phyloP scores from a whole-genome alignment of 30 jellyfish, hydroid and myxozoan species.

The Haliclystus octoradiatus region DNA sequence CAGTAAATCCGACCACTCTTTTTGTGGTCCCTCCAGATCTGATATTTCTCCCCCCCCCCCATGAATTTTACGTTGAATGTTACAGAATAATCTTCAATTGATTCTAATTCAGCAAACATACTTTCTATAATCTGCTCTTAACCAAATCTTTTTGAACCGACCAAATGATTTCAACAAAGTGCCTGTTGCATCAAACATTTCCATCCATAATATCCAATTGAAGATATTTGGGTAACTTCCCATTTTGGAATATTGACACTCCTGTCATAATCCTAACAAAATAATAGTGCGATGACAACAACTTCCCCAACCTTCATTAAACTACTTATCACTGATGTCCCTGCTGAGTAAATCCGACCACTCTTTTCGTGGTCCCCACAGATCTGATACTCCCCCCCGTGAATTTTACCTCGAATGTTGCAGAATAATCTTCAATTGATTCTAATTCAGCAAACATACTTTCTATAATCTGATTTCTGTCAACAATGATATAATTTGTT shows the following conservation, averaged over 20 bases:
- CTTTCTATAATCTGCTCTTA: slow-evolving; percentile 8
- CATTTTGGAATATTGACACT: too few species aligned
- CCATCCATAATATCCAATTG: too few species aligned
- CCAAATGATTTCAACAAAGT: slow-evolving; percentile 12
- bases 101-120: slow-evolving; percentile 23
- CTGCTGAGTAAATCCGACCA: too few species aligned
- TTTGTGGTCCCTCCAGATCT: slow-evolving; percentile 32
- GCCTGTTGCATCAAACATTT: background rate
- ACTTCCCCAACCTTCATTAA: too few species aligned
- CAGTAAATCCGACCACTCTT: too few species aligned
- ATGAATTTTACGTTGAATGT: slow-evolving; percentile 24
- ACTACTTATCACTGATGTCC: too few species aligned
- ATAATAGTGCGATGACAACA: too few species aligned
- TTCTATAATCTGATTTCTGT: slow-evolving; percentile 13
- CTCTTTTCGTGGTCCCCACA: too few species aligned
- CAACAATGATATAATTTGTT: slow-evolving; percentile 24
- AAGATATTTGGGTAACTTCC: too few species aligned
- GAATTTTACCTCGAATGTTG: slow-evolving; percentile 24
- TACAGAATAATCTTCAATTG: slow-evolving; percentile 9
- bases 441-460: slow-evolving; percentile 28
- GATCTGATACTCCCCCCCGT: slow-evolving; percentile 24
- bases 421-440: slow-evolving; percentile 10
- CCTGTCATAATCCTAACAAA: too few species aligned
- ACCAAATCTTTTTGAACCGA: slow-evolving; percentile 17
- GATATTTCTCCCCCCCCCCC: slow-evolving; percentile 33